phyloP scores from a whole-genome alignment of 2,888 invertebrate genomes.

The Aspidapion aeneum region DNA sequence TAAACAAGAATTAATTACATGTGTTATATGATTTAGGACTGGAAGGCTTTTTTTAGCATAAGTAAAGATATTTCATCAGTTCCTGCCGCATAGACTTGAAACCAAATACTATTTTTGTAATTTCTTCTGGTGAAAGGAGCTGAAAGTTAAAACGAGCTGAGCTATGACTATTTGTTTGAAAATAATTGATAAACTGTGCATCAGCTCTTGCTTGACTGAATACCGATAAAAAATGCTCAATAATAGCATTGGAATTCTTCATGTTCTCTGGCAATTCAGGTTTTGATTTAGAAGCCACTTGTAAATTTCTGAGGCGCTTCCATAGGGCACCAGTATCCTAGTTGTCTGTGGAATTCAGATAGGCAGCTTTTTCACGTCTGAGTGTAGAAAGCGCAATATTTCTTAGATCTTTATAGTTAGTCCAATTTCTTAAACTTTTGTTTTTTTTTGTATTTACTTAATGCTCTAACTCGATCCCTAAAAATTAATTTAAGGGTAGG shows the following conservation, averaged over 20 bases:
- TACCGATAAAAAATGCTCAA: background rate
- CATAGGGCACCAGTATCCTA: conserved; percentile 1
- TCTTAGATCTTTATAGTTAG: background rate
- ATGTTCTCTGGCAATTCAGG: conserved; percentile 1
- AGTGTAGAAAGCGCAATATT: background rate
- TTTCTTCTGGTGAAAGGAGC: background rate
- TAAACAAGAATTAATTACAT: background rate
- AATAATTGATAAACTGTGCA: background rate
- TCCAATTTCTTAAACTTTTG: background rate
- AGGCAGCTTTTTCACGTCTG: conserved; percentile 2
- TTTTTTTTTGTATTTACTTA: too few relatives aligned
- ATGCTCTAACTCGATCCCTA: background rate
- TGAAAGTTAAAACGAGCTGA: background rate
- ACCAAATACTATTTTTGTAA: background rate
- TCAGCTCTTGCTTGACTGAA: background rate
- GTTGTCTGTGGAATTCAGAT: background rate
- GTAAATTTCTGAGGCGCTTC: background rate
- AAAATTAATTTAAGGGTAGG: background rate
- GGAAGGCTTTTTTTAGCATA: background rate
- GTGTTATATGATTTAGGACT: background rate
- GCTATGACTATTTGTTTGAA: background rate
- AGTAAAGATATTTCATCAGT: background rate
- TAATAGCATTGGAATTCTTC: background rate
- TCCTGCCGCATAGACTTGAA: background rate
- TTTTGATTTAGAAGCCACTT: background rate